phyloP scores from a whole-genome alignment of 2,888 invertebrate species.

The Clitarchus hookeri region DNA sequence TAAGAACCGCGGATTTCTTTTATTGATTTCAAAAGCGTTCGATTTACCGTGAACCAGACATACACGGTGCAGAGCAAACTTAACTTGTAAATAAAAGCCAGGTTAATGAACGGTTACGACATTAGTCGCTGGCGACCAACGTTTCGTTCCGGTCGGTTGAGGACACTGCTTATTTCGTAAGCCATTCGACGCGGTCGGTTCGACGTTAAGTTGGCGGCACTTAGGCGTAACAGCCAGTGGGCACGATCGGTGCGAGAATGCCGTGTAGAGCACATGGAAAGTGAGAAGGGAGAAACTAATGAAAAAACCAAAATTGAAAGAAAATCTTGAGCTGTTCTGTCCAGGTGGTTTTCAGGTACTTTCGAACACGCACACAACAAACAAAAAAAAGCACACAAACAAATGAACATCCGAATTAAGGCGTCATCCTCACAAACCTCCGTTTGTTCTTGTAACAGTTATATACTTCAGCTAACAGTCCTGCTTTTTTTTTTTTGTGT shows the following conservation, averaged over 20 bases:
- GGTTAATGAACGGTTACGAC: background rate
- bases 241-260: background rate
- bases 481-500: background rate
- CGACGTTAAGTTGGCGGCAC: background rate
- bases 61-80: too few species aligned
- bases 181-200: background rate
- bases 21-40: too few species aligned
- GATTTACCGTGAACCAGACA: too few species aligned
- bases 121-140: background rate
- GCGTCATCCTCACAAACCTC: background rate
- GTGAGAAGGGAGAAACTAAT: background rate
- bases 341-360: slow-evolving; percentile 9
- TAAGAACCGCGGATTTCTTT: too few species aligned
- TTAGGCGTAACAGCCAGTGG: background rate
- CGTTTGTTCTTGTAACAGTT: background rate
- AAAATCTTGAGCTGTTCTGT: background rate
- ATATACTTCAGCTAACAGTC: background rate
- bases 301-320: too few species aligned
- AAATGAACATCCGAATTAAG: background rate
- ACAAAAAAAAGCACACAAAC: background rate
- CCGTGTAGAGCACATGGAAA: background rate
- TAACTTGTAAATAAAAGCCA: background rate
- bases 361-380: background rate
- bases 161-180: background rate
- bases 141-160: background rate